Evolutionary conservation across 2,888 invertebrate genomes (phyloP).

Genomic region (Eurytoma californica): DNA sequence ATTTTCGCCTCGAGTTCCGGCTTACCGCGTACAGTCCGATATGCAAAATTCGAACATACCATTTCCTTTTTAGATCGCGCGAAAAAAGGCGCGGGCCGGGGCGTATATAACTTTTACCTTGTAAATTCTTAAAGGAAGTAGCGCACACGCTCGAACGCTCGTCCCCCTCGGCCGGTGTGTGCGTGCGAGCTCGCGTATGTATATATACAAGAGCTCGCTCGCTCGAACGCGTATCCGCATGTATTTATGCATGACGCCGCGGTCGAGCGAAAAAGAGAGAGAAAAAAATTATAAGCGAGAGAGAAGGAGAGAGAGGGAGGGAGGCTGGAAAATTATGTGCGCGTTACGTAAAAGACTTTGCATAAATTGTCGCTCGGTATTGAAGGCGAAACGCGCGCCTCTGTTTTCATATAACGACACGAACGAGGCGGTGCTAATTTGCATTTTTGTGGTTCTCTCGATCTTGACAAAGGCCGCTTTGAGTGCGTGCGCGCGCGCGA

Average conservation of each 20-base stretch:
- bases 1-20: not conserved
- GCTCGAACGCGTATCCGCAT: not conserved
- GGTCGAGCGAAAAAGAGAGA: not conserved
- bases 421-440: constrained; percentile 29
- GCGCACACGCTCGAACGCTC: not conserved
- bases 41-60: constrained; percentile 27
- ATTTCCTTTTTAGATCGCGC: constrained; percentile 31
- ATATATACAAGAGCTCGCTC: not conserved
- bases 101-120: constrained; percentile 44
- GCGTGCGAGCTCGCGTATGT: not conserved
- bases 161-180: not conserved
- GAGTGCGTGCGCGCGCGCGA: not conserved
- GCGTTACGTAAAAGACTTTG: constrained; percentile 53
- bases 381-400: not conserved
- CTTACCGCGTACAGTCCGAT: not conserved
- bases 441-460: constrained; percentile 35
- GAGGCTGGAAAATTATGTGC: constrained; percentile 43
- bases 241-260: constrained; percentile 2
- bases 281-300: not conserved
- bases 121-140: constrained; percentile 28
- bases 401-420: not conserved
- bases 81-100: not conserved
- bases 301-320: constrained; percentile 21
- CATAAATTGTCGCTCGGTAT: constrained; percentile 48
- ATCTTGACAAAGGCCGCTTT: constrained; percentile 43